A percentile compares a stretch with the other conserved stretches of the same genome.
phyloP scores from a whole-genome alignment of 1,140 invertebrate genomes.

The Caenorhabditis inopinata region DNA sequence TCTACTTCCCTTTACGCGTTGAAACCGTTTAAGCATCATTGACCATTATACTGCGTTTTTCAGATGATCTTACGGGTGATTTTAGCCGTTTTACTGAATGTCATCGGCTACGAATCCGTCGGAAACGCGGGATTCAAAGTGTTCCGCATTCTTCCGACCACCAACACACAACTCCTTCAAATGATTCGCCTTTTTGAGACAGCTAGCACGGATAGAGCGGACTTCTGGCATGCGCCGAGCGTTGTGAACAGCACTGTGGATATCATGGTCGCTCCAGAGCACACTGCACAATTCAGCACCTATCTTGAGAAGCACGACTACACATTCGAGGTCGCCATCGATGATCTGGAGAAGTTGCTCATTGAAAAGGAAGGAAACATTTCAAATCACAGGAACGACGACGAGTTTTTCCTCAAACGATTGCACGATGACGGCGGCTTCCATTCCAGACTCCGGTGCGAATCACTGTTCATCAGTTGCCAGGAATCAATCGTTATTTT shows the following conservation, averaged over 20 bases:
- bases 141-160: constrained; percentile 35
- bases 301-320: constrained; percentile 39
- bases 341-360: constrained; percentile 50
- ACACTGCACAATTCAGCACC: constrained; percentile 34
- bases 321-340: constrained; percentile 47
- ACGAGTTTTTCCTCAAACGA: neutral
- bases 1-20: neutral
- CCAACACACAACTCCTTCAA: constrained; percentile 35
- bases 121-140: constrained; percentile 29
- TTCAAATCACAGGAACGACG: neutral
- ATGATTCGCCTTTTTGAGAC: constrained; percentile 39
- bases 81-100: neutral
- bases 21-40: neutral
- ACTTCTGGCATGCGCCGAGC: constrained; percentile 55
- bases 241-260: constrained; percentile 48
- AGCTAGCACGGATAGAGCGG: constrained; percentile 35
- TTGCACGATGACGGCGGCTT: constrained; percentile 34
- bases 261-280: constrained; percentile 52
- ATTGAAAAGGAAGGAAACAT: constrained; percentile 46
- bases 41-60: neutral
- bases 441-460: neutral
- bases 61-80: constrained; percentile 27
- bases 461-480: too few species aligned
- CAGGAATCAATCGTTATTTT: too few species aligned
- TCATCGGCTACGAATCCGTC: neutral